Conservation (phyloP, 2,888 invertebrate genomes). For the Acrobasis consociella region DNA sequence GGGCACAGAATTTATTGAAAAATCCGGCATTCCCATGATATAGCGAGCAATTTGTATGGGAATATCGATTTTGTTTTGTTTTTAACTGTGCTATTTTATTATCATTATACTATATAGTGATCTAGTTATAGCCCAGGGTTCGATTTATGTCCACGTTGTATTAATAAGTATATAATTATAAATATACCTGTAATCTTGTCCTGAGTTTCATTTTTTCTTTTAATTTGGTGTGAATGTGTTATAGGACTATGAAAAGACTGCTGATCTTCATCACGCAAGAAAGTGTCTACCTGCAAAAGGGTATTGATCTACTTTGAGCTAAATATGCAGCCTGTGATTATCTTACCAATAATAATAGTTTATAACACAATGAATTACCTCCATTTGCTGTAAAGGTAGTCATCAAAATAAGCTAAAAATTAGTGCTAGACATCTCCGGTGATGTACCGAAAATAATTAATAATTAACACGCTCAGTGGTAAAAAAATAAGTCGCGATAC, state of each 20-base stretch:
- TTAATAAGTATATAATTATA: not conserved
- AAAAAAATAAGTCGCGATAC: slow-evolving; percentile 45
- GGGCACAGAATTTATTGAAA: too few relatives aligned
- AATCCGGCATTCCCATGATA: too few relatives aligned
- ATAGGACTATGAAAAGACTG: slow-evolving; percentile 51
- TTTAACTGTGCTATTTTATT: too few relatives aligned
- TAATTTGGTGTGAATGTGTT: slow-evolving; percentile 45
- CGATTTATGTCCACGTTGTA: too few relatives aligned
- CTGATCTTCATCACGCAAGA: slow-evolving; percentile 60
- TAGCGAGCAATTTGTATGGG: too few relatives aligned
- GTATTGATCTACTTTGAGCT: slow-evolving; percentile 21
- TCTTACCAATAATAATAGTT: slow-evolving; percentile 20
- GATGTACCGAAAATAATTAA: slow-evolving; percentile 9
- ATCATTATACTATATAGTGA: too few relatives aligned
- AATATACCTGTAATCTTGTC: slow-evolving; percentile 37
- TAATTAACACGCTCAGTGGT: slow-evolving; percentile 33
- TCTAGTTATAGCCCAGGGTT: too few relatives aligned
- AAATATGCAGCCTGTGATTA: not conserved
- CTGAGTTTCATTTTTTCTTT: slow-evolving; percentile 56
- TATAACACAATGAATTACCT: slow-evolving; percentile 48
- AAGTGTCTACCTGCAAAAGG: slow-evolving; percentile 54
- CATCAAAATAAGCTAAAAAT: slow-evolving; percentile 41
- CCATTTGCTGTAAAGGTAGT: slow-evolving; percentile 54
- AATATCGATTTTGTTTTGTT: too few relatives aligned
- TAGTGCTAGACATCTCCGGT: slow-evolving; percentile 36